Percentiles rank a stretch among this genome's conserved stretches.
phyloP scores from a whole-genome alignment of 2,797 vertebrate species.

The Alectoris magna region DNA sequence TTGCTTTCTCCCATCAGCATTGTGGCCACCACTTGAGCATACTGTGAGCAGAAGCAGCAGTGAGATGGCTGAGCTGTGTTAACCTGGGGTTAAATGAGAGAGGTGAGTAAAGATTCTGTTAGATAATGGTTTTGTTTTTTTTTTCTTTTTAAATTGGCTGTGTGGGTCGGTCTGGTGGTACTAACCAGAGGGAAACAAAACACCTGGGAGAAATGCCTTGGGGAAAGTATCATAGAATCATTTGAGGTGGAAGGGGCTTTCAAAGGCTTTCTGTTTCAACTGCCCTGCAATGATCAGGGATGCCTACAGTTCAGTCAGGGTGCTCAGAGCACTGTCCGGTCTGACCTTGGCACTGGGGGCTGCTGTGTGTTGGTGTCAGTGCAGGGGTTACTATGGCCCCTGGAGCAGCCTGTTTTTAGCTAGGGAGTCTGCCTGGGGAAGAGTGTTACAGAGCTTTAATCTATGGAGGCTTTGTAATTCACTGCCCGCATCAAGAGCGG shows the following conservation, averaged over 20 bases:
- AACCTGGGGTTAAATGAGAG: not conserved
- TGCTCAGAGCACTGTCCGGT: no score
- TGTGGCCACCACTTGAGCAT: not conserved
- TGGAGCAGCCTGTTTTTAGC: accelerated
- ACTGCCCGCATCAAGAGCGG: not conserved
- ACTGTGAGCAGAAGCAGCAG: not conserved
- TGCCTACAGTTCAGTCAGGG: no score
- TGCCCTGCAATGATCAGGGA: no score
- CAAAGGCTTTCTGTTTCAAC: no score
- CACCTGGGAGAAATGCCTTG: accelerated
- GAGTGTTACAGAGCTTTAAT: not conserved
- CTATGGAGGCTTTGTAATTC: not conserved
- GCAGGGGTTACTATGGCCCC: not conserved
- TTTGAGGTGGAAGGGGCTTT: no score
- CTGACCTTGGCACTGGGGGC: not conserved
- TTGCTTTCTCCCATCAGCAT: not conserved
- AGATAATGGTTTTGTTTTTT: no score
- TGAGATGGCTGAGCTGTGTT: accelerated
- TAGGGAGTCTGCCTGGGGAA: not conserved
- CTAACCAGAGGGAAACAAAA: not conserved
- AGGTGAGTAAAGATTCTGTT: not conserved
- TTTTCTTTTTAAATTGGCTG: no score
- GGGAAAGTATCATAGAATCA: not conserved
- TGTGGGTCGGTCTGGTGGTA: not conserved
- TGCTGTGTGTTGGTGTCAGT: not conserved